phyloP scores from a whole-genome alignment of 2,113 vertebrate genomes.

The Platanista minor region DNA sequence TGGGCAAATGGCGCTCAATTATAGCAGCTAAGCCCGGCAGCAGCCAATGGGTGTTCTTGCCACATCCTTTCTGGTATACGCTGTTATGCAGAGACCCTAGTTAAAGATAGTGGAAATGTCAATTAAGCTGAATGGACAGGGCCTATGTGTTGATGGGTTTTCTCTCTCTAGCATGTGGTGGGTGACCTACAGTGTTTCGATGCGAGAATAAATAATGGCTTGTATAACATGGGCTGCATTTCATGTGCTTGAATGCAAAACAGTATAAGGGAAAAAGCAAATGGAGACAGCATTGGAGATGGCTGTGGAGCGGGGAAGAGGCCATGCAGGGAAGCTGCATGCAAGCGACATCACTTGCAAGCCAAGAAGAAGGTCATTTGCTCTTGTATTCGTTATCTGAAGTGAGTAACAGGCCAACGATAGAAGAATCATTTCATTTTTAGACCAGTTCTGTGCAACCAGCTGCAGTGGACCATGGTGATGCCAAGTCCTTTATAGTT shows the following conservation, averaged over 20 bases:
- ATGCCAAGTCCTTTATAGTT: background rate
- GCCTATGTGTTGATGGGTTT: conserved; percentile 65
- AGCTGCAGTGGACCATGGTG: background rate
- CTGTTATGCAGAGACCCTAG: conserved; percentile 48
- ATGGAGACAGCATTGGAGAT: background rate
- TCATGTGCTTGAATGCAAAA: conserved; percentile 62
- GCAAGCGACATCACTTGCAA: background rate
- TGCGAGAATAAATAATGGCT: conserved; percentile 67
- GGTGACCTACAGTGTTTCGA: conserved; percentile 59
- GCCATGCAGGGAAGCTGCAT: background rate
- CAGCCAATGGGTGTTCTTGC: conserved; percentile 55
- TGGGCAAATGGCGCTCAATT: conserved; percentile 66
- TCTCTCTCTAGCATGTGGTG: conserved; percentile 52
- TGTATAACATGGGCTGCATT: conserved; percentile 53
- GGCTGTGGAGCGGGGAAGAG: background rate
- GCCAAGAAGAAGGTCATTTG: conserved; percentile 13
- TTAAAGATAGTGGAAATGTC: conserved; percentile 72
- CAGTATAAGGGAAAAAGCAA: conserved; percentile 23
- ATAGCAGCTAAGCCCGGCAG: conserved; percentile 51
- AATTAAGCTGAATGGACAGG: conserved; percentile 59
- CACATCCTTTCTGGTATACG: background rate
- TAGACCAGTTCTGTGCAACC: background rate
- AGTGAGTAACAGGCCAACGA: conserved; percentile 48
- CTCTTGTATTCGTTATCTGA: background rate
- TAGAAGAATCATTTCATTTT: conserved; percentile 16